These are phyloP conservation scores for Diceros bicornis DNA, from an alignment of 2,797 vertebrate species.

Conservation along the genomic window DNA sequence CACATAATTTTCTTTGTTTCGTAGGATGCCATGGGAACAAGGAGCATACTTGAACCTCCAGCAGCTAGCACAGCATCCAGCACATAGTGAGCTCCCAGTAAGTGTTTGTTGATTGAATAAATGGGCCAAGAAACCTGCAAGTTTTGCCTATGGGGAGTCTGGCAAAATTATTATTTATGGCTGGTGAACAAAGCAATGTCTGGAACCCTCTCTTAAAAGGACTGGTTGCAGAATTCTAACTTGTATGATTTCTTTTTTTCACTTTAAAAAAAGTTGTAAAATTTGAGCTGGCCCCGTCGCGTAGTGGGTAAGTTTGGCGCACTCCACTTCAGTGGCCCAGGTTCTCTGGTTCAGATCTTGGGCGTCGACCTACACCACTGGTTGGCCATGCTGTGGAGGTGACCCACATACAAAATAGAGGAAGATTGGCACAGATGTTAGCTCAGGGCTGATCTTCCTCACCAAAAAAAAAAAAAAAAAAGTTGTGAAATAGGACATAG, in stretches of 20 bases:
- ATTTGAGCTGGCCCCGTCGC: too few relatives aligned
- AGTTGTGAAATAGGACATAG: background rate
- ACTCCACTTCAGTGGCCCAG: too few relatives aligned
- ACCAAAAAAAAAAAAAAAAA: background rate
- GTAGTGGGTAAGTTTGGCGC: too few relatives aligned
- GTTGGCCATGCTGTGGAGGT: too few relatives aligned
- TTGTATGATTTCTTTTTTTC: background rate
- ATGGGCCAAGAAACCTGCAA: background rate
- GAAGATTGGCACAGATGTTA: too few relatives aligned
- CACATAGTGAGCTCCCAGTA: background rate
- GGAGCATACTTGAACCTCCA: background rate
- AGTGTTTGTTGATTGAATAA: background rate
- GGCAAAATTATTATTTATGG: background rate
- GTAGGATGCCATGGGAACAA: background rate
- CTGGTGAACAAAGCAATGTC: background rate
- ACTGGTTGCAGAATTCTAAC: background rate
- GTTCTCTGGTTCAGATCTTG: too few relatives aligned
- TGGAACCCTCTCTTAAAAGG: background rate
- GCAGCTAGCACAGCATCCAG: background rate
- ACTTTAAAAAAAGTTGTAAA: background rate
- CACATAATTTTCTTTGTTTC: background rate
- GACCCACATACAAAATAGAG: too few relatives aligned
- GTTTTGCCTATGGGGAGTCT: background rate
- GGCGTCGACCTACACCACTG: too few relatives aligned
- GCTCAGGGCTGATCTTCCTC: too few relatives aligned